Evolutionary conservation across 2,797 vertebrate species (phyloP).

Genomic region (Danio choprae): DNA sequence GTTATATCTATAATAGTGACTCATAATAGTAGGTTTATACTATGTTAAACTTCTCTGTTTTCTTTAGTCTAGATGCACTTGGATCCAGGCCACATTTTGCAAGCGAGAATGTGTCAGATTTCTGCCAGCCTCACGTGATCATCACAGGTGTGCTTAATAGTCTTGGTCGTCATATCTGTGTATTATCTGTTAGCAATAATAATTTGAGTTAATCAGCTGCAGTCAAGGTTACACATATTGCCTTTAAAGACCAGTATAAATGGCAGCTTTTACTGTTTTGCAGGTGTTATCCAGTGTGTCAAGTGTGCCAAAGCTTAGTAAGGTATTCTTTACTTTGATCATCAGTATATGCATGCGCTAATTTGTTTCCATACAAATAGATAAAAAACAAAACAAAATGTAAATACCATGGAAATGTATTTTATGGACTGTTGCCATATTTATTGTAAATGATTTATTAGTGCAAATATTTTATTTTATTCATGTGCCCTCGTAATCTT

Average conservation of each 20-base stretch:
- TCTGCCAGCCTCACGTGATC: constrained; percentile 85
- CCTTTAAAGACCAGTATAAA: constrained; percentile 44
- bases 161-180: neutral
- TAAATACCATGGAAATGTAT: neutral
- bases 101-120: constrained; percentile 93
- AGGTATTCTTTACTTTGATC: constrained; percentile 78
- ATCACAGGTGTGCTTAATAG: constrained; percentile 86
- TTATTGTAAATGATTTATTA: too few species aligned
- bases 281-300: constrained; percentile 90
- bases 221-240: neutral
- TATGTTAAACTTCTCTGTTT: neutral
- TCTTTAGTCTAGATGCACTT: constrained; percentile 83
- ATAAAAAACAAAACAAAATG: too few species aligned
- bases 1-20: neutral
- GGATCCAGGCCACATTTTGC: constrained; percentile 90
- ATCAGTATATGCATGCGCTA: neutral
- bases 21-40: neutral
- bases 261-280: constrained; percentile 67
- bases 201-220: neutral
- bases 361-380: neutral
- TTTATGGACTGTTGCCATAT: too few species aligned
- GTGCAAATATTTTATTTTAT: too few species aligned
- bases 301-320: constrained; percentile 94
- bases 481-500: too few species aligned
- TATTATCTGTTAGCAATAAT: neutral